Evolutionary conservation across 1,140 invertebrate genomes (phyloP).

Genomic region (Chymomyza costata): DNA sequence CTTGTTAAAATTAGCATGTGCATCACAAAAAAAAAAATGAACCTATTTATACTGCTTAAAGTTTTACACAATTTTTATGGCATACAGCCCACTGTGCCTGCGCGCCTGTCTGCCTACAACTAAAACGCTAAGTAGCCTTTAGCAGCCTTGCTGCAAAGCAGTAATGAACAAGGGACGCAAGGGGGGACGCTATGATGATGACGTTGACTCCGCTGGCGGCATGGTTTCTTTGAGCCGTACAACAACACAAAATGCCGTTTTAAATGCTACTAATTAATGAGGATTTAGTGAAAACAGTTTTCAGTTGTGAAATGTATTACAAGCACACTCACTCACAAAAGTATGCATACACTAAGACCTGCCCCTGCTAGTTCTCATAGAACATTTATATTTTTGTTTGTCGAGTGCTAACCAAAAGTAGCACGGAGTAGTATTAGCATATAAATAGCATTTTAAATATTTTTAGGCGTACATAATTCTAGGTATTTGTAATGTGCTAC

Average conservation of each 20-base stretch:
- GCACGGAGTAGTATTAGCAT: constrained; percentile 47
- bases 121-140: constrained; percentile 65
- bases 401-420: constrained; percentile 8
- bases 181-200: no score
- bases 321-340: no score
- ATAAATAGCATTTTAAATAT: constrained; percentile 72
- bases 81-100: background rate
- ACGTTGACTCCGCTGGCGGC: constrained; percentile 31
- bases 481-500: constrained; percentile 33
- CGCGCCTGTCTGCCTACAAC: background rate
- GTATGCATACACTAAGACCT: constrained; percentile 22
- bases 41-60: no score
- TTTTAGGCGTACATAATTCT: constrained; percentile 51
- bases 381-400: constrained; percentile 29
- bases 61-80: no score
- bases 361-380: constrained; percentile 19
- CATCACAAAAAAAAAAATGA: no score
- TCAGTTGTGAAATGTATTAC: constrained; percentile 47
- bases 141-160: constrained; percentile 39
- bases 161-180: background rate
- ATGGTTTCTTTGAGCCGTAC: constrained; percentile 29
- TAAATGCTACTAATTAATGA: constrained; percentile 73
- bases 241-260: constrained; percentile 47
- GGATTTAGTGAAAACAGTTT: constrained; percentile 70
- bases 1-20: no score